Base-by-base conservation (phyloP, 2,113 vertebrate genomes). In the Crocuta crocuta region DNA sequence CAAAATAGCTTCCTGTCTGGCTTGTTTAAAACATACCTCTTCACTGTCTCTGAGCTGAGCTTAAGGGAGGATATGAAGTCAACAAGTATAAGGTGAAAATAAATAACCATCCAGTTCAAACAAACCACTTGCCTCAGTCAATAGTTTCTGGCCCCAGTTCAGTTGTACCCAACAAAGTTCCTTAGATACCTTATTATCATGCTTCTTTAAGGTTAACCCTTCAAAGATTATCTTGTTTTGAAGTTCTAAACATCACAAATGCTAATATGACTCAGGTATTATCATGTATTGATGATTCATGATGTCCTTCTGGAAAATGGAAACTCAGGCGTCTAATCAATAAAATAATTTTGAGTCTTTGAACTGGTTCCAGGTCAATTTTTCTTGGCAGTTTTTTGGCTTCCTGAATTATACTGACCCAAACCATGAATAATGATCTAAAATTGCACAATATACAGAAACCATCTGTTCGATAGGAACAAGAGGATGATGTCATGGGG, bases 361-460 rank as follows among this genome's bases (percentile, higher is more conserved):
- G 99, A 99, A 98, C 98, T 96, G 50, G 96, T 94, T 99, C 99
- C 99, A 99, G 98, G 97, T 98, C 98, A 97, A 98, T 98, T 99
- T 99, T 99, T 98, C 98, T 98, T 98, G 98, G 98, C 99, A 98
- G 98, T 97, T 98, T 98, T 98, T 98, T 98, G 97, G 98, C 98
- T 99, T 98, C 98, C 98, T 98, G 98, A 98, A 98, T 98, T 98
- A 98, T 97, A 94, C 98, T 95, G 98, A 98, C 98, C 98, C 97
- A 98, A 98, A 95, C 97, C 98, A 98, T 99, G 99, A 99, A 99
- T 99, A 99, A 99, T 99, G 98, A 98, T 98, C 98, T 98, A 98
- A 99, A 99, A 99, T 99, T 98, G 98, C 98, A 99, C 98, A 98
- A 99, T 98, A 98, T 99, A 99, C 99, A 99, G 97, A 99, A 99